Evolutionary conservation across 1,140 invertebrate species (phyloP), one percentile per base, ranked within the genome.

Genomic region (Megalopta genalis): DNA sequence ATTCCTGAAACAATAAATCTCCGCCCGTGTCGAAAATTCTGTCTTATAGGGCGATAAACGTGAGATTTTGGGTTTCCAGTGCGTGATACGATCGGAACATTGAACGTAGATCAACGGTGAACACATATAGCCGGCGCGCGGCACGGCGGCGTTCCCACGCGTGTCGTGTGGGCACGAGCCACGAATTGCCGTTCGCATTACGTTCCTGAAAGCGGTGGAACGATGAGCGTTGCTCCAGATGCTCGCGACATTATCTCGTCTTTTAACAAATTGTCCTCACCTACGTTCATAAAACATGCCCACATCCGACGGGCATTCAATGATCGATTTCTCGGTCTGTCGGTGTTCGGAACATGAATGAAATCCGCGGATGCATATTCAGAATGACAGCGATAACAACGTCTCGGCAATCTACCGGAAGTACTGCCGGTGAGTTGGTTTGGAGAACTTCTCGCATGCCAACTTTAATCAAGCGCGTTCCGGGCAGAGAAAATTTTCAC

Each of bases 211-310:
- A 84, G 23, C 70, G 21, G 27, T 42, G 23, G 27, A 66, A 57
- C 57, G 46, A 54, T 23, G 60, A 52, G 23, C 39, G 32, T 70
- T 27, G 80, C 10, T 72, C 60, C 80, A 82, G 80, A 82, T 82
- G 75, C 70, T 52, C 62, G 57, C n/a, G 64, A 62, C 81, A 66
- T 84, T 70, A 71, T 18, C 49, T 82, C 49, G 67, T 80, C 66
- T 73, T 32, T 25, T 46, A 63, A 49, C 65, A 72, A 71, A 75
- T 79, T 74, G 68, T 80, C 62, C 23, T 59, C 79, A 85, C 84
- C 80, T 73, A 82, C 80, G 77, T 82, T 82, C 68, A 75, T 82
- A 78, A 85, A 83, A 60, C 54, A 59, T 78, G 14, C 76, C 83
- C 67, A 83, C 70, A 42, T 75, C 49, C 59, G 49, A 42, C 32